Evolutionary conservation across 1,140 invertebrate genomes (phyloP), one percentile per base, ranked within the genome.

Genomic region (Planococcus citri): DNA sequence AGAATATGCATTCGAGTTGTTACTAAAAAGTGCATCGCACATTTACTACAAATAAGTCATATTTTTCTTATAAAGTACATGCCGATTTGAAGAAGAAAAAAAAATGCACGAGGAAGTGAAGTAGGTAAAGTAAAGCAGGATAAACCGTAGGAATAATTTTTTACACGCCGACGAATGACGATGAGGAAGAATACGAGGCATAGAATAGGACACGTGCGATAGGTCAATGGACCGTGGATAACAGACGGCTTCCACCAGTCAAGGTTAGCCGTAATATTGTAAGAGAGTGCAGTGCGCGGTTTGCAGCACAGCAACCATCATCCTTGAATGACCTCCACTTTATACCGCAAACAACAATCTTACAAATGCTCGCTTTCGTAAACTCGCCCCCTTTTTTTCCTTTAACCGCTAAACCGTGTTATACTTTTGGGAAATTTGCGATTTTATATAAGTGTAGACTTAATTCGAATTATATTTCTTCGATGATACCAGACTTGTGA

Each of bases 321-420:
- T 64, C 60, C 60, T 64, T 64, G 60, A 64, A 25, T 64, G 60
- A 64, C 60, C 60, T 64, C 60, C 60, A 64, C 22, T 64, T 64
- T 27, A 64, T 64, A 64, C 60, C 60, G 60, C 60, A 64, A 64
- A 64, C 10, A 64, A 22, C 25, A 25, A 64, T 4, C 20, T 9
- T 22, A 60, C 21, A 60, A 14, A 37, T 37, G 33, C 14, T 14
- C 17, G 41, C 41, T 17, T 51, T 51, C 41, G 41, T 51, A 51
- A 14, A 14, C 10, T 51, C 41, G 41, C 41, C 41, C 41, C 41
- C 41, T 3, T 51, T 51, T 20, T 17, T 20, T 14, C 17, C 17
- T 14, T 20, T 14, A 17, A n/a, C 41, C 6, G 17, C 10, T 51
- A 20, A 14, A n/a, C 6, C 41, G 41, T 9, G n/a, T 8, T 37